Evolutionary conservation across 2,888 invertebrate species (phyloP).

Genomic region (Scaptomyza caliginosa): DNA sequence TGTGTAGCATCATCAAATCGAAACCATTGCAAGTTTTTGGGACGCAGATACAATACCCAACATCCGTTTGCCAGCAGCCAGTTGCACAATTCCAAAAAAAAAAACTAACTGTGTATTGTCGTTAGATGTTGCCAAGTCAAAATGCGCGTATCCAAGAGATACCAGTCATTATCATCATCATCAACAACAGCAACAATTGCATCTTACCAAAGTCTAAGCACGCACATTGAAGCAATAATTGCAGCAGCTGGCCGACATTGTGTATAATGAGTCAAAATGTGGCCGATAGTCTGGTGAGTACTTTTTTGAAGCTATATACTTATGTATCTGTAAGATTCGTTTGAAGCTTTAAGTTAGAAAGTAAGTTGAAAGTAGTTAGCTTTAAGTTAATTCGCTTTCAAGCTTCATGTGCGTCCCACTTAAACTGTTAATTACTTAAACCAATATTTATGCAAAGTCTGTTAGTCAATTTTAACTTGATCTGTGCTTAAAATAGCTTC

Average conservation of each 20-base stretch:
- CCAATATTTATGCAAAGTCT: constrained; percentile 31
- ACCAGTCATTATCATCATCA: constrained; percentile 59
- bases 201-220: constrained; percentile 69
- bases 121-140: constrained; percentile 62
- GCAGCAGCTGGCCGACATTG: constrained; percentile 58
- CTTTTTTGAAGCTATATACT: not conserved
- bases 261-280: constrained; percentile 84
- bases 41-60: constrained; percentile 45
- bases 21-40: constrained; percentile 67
- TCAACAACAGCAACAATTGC: constrained; percentile 54
- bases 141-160: constrained; percentile 68
- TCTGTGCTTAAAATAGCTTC: constrained; percentile 28
- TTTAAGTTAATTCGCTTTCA: constrained; percentile 8
- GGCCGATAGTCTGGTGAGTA: constrained; percentile 84
- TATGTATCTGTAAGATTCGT: constrained; percentile 5
- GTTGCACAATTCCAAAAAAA: constrained; percentile 59
- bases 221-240: constrained; percentile 69
- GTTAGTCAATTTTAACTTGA: not conserved
- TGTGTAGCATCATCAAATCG: constrained; percentile 43
- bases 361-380: constrained; percentile 57
- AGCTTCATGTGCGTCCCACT: constrained; percentile 26
- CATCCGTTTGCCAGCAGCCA: constrained; percentile 1
- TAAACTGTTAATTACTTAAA: constrained; percentile 36
- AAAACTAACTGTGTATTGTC: constrained; percentile 33
- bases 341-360: constrained; percentile 49